Conservation (phyloP, 2,888 invertebrate species). For the Octonoba sinensis region DNA sequence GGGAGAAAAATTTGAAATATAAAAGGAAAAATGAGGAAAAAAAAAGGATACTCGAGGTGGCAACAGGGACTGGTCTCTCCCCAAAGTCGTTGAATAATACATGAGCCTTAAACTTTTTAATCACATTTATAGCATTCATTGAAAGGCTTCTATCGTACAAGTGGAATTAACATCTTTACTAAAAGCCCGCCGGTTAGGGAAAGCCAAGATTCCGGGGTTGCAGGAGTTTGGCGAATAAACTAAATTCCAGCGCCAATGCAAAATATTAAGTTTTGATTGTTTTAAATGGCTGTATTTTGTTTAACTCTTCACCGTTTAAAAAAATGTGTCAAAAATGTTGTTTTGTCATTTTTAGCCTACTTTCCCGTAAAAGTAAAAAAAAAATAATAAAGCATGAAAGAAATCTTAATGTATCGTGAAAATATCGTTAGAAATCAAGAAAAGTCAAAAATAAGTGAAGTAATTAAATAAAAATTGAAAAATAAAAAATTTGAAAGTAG, state of each 20-base stretch:
- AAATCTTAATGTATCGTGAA: no score
- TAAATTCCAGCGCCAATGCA: background rate
- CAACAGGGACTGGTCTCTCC: constrained; percentile 45
- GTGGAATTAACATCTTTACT: constrained; percentile 63
- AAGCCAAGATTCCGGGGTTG: constrained; percentile 55
- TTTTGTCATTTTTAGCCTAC: no score
- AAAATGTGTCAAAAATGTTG: no score
- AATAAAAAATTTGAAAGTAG: no score
- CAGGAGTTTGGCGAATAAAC: constrained; percentile 27
- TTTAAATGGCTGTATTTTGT: no score
- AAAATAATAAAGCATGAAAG: no score
- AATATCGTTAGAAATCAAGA: no score
- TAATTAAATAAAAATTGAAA: no score
- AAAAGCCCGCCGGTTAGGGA: constrained; percentile 59
- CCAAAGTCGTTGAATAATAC: constrained; percentile 59
- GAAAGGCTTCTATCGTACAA: constrained; percentile 63
- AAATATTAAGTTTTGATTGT: background rate
- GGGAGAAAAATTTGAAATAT: constrained; percentile 59
- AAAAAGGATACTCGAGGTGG: constrained; percentile 57
- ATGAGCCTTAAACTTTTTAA: constrained; percentile 64
- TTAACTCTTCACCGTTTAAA: no score
- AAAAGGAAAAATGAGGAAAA: constrained; percentile 39
- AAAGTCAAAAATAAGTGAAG: no score
- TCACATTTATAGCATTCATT: constrained; percentile 64
- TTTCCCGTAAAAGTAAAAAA: no score